Evolutionary conservation across 35 echinoderm and acorn worm genomes (phyloP), one percentile per base, ranked within the genome.

Genomic region (Strongylocentrotus purpuratus): DNA sequence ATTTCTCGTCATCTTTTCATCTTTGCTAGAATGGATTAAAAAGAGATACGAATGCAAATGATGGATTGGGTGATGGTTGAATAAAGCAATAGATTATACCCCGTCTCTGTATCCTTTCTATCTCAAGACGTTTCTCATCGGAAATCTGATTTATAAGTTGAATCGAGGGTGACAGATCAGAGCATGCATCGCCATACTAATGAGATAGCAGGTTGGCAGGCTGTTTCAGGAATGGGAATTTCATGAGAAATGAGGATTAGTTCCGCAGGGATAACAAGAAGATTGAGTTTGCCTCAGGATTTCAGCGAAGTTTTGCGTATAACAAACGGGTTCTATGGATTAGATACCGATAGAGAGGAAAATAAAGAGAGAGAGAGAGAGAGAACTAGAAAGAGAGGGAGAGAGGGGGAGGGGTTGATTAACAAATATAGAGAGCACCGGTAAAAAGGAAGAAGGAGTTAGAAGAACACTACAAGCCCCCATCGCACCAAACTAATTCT

Each of bases 121-220:
- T 28, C 25, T 78, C 22, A 7, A n/a, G 25, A 7, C 7, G 20
- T 28, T 78, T 78, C 20, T 18, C 65, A 22, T 28, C 65, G 28
- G 65, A 78, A 25, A 78, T 78, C 65, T 78, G 65, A 78, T 78
- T 78, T 78, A 78, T 78, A 78, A 78, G 65, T 78, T 78, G 65
- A n/a, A 78, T n/a, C 50, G 65, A 78, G 65, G 65, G 18, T 78
- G 65, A n/a, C 65, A n/a, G 65, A 78, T 78, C 22, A 7, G 28
- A 28, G 22, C 65, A n/a, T 78, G 65, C 6, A 78, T 78, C 25
- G 65, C 65, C 65, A 78, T 78, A 78, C 20, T 78, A 78, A 78
- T 78, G 65, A 78, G 65, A 78, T 78, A 78, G 65, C 20, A 7
- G 28, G 20, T 78, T n/a, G 20, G 6, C 7, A 4, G 22, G 4